These are phyloP conservation scores for Cassiopea xamachana DNA, from an alignment of 30 jellyfish, hydroid and myxozoan genomes.

Conservation along the genomic window DNA sequence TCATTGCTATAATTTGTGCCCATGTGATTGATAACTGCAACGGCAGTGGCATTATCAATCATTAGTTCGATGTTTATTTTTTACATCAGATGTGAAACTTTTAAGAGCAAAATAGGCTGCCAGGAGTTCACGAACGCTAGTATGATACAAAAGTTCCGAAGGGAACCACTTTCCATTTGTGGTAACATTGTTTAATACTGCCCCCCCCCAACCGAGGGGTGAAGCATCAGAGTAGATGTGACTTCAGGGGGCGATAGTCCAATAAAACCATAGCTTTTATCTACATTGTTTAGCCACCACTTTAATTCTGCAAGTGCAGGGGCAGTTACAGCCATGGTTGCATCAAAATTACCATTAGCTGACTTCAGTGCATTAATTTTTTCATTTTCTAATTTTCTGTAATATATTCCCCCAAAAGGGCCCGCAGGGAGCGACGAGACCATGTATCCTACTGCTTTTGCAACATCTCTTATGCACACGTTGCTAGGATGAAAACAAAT, in stretches of 20 bases:
- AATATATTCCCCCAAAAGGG: slow-evolving; percentile 26
- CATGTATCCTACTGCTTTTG: slow-evolving; percentile 45
- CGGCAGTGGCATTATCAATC: slow-evolving; percentile 63
- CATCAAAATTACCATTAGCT: slow-evolving; percentile 48
- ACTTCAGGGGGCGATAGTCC: slow-evolving; percentile 8
- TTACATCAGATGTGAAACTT: neutral
- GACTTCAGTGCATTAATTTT: slow-evolving; percentile 13
- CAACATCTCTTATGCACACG: slow-evolving; percentile 44
- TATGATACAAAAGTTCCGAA: slow-evolving; percentile 24
- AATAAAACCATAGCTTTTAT: neutral
- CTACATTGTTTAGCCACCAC: slow-evolving; percentile 49
- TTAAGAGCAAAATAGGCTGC: slow-evolving; percentile 59
- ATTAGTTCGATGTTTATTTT: slow-evolving; percentile 32
- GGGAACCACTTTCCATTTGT: slow-evolving; percentile 45
- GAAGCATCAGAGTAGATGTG: slow-evolving; percentile 52
- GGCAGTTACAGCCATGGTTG: neutral
- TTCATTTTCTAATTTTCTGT: slow-evolving; percentile 40
- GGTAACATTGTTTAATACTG: slow-evolving; percentile 5
- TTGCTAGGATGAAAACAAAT: neutral
- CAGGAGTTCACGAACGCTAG: slow-evolving; percentile 1
- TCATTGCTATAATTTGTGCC: slow-evolving; percentile 44
- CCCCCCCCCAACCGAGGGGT: slow-evolving; percentile 62
- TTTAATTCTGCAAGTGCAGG: neutral
- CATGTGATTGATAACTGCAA: slow-evolving; percentile 38
- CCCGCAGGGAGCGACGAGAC: slow-evolving; percentile 54